Base-by-base conservation (phyloP, 2,888 invertebrate species). In the Byasa hedistus region DNA sequence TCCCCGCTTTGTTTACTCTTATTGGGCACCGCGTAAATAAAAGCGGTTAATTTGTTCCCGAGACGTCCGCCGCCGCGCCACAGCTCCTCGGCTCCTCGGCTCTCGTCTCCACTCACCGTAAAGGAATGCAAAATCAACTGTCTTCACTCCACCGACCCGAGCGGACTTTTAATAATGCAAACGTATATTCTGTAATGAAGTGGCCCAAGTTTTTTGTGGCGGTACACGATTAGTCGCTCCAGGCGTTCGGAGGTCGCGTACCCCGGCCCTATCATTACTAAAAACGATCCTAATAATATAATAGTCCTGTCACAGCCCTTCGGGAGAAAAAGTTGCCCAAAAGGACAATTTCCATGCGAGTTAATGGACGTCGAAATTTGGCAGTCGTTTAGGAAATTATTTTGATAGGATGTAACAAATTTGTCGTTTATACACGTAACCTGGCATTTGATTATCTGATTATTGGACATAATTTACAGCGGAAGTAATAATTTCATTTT, bases 251-350 rank as follows among this genome's bases (percentile, higher is more conserved):
- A 79, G 84, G 84, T 82, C 87, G 85, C 85, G 81, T 76, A 80
- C 79, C 79, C 76, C 82, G 80, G 77, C 87, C 89, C 91, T 89
- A 85, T 91, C 84, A 91, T 91, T 91, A 91, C 85, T 77, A 81
- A 88, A 86, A 91, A 86, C 86, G 90, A 80, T 89, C 85, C 87
- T 91, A 91, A 91, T 91, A 90, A 87, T 89, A 89, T 91, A 91
- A 91, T 90, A 87, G 86, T 84, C 86, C 86, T 91, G 91, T 91
- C 90, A 88, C 89, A 90, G 83, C 82, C 86, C 82, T 86, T 80
- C 75, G 77, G 77, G 66, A 75, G 80, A 81, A 83, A 87, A 85
- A 82, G 82, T 79, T 81, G 44, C 82, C 80, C 79, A 80, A 84
- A 86, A 81, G 85, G 91, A 90, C 90, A 90, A 90, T 89, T 86